Percentiles rank a stretch among this genome's conserved stretches.
These are phyloP conservation scores for Butorides virescens DNA, from an alignment of 2,113 vertebrate genomes.

Conservation along the genomic window DNA sequence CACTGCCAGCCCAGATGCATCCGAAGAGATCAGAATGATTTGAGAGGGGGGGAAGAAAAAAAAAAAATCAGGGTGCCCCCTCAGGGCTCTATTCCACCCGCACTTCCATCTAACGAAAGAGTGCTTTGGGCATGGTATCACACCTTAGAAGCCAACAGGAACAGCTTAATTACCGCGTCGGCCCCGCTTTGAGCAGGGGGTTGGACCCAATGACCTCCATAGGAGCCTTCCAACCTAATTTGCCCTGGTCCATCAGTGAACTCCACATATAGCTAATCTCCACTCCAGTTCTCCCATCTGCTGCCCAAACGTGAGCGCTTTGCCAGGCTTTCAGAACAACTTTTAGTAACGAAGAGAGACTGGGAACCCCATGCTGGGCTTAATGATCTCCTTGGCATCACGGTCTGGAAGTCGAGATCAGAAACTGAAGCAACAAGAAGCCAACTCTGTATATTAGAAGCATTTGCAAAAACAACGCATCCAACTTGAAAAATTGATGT, in stretches of 20 bases:
- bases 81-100: background rate
- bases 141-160: background rate
- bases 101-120: background rate
- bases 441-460: background rate
- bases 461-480: background rate
- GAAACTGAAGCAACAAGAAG: background rate
- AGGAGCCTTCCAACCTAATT: background rate
- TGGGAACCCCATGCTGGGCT: background rate
- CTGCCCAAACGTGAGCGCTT: background rate
- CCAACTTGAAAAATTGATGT: background rate
- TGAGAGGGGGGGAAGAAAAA: background rate
- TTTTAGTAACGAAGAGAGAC: background rate
- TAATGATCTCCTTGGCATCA: background rate
- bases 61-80: background rate
- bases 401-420: background rate
- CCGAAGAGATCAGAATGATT: background rate
- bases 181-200: background rate
- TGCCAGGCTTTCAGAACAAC: background rate
- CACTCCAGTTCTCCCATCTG: background rate
- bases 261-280: background rate
- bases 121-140: accelerated
- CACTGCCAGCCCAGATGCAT: background rate
- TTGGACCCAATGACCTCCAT: background rate
- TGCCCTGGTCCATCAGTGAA: background rate
- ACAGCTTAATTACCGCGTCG: background rate